A percentile compares a stretch with the other conserved stretches of the same genome.
These are phyloP conservation scores for Chaenogobius annularis DNA, from an alignment of 2,113 vertebrate genomes.

Conservation along the genomic window DNA sequence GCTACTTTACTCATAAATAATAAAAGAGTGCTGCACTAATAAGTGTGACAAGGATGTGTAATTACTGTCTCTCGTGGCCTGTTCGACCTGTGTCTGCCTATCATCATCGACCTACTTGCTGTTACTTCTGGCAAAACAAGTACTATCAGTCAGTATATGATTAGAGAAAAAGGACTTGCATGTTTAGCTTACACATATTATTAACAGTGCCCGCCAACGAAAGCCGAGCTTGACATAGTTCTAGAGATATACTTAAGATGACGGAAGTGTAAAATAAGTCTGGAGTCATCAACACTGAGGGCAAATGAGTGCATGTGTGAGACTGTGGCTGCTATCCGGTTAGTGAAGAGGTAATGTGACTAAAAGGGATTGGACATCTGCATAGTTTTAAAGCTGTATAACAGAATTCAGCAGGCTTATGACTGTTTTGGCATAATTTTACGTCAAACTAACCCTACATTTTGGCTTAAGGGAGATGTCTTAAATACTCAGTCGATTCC, in stretches of 20 bases:
- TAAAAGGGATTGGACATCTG: neutral
- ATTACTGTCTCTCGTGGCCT: neutral
- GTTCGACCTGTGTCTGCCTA: slow-evolving; percentile 3
- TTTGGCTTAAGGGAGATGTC: no score
- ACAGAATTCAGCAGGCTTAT: neutral
- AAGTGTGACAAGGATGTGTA: neutral
- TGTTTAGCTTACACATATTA: neutral
- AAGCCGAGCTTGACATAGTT: slow-evolving; percentile 33
- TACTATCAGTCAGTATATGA: slow-evolving; percentile 20
- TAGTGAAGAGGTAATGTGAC: neutral
- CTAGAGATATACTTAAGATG: slow-evolving; percentile 27
- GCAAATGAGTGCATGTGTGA: neutral
- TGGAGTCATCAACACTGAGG: slow-evolving; percentile 10
- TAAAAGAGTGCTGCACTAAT: neutral
- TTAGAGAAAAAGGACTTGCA: slow-evolving; percentile 20
- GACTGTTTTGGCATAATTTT: no score
- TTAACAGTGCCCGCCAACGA: slow-evolving; percentile 11
- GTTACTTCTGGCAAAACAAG: slow-evolving; percentile 34
- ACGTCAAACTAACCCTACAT: no score
- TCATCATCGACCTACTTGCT: slow-evolving; percentile 1
- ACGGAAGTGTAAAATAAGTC: slow-evolving; percentile 14
- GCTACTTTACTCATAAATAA: slow-evolving; percentile 3
- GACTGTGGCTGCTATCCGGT: neutral
- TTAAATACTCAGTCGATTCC: no score
- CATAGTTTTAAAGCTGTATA: neutral